These are phyloP conservation scores for Mactromeris polynyma DNA, from an alignment of 2,888 invertebrate genomes.

Conservation along the genomic window DNA sequence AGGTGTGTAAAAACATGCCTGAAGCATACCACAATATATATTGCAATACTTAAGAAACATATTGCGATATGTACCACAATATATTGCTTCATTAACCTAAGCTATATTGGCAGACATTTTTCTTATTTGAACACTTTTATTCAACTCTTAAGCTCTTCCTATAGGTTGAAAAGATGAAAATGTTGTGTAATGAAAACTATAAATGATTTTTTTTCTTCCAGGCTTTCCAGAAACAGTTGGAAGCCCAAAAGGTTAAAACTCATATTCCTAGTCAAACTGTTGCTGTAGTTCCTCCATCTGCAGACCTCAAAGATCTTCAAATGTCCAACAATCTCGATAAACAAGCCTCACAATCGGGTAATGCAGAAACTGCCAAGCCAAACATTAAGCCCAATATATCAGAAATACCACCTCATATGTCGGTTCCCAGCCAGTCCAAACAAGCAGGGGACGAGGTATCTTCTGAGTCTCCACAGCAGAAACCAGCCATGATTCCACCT, in stretches of 20 bases:
- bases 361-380: conserved; percentile 40
- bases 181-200: too few species aligned
- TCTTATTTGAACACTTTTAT: too few species aligned
- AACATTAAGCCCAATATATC: conserved; percentile 62
- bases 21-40: too few species aligned
- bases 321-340: conserved; percentile 75
- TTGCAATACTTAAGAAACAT: too few species aligned
- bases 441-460: conserved; percentile 25
- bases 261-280: conserved; percentile 63
- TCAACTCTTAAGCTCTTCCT: too few species aligned
- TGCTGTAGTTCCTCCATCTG: conserved; percentile 46
- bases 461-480: conserved; percentile 42
- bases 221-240: conserved; percentile 71
- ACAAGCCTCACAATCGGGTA: conserved; percentile 59
- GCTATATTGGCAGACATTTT: too few species aligned
- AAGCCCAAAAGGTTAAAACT: conserved; percentile 70
- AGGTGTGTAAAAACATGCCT: too few species aligned
- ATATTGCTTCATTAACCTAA: too few species aligned
- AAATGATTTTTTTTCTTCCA: not conserved
- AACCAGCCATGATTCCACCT: conserved; percentile 2
- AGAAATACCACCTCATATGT: conserved; percentile 35
- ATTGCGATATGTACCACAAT: too few species aligned
- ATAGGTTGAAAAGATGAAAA: too few species aligned
- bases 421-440: conserved; percentile 21
- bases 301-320: conserved; percentile 52